phyloP scores from a whole-genome alignment of 2,113 vertebrate species.

The Etia nguti region DNA sequence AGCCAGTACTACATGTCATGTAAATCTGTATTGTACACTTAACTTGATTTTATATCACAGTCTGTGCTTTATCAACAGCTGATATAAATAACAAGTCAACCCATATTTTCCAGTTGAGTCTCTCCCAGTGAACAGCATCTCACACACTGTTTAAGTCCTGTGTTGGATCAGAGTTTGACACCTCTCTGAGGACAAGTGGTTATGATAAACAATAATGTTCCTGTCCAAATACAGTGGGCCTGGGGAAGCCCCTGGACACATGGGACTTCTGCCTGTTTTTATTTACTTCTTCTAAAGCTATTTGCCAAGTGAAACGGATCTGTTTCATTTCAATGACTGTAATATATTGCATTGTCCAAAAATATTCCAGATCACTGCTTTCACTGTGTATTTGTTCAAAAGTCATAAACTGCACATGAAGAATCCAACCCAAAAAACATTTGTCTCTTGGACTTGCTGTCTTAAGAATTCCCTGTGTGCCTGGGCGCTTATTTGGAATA shows the following conservation, averaged over 20 bases:
- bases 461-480: neutral
- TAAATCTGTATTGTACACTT: neutral
- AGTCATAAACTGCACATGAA: neutral
- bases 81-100: neutral
- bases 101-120: slow-evolving; percentile 34
- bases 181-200: neutral
- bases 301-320: neutral
- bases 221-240: slow-evolving; percentile 46
- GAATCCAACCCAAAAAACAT: neutral
- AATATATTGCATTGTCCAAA: neutral
- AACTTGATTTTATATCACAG: neutral
- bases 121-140: neutral
- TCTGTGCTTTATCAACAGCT: neutral
- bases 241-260: neutral
- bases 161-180: slow-evolving; percentile 30
- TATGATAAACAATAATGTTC: slow-evolving; percentile 45
- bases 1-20: neutral
- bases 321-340: neutral
- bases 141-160: slow-evolving; percentile 5
- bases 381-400: neutral
- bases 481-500: neutral
- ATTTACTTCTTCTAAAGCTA: neutral
- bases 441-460: neutral
- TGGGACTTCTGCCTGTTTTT: neutral
- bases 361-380: neutral